Percentiles rank a stretch among this genome's conserved stretches.
Conservation (phyloP, 2,113 vertebrate genomes). For the Gavialis gangeticus region DNA sequence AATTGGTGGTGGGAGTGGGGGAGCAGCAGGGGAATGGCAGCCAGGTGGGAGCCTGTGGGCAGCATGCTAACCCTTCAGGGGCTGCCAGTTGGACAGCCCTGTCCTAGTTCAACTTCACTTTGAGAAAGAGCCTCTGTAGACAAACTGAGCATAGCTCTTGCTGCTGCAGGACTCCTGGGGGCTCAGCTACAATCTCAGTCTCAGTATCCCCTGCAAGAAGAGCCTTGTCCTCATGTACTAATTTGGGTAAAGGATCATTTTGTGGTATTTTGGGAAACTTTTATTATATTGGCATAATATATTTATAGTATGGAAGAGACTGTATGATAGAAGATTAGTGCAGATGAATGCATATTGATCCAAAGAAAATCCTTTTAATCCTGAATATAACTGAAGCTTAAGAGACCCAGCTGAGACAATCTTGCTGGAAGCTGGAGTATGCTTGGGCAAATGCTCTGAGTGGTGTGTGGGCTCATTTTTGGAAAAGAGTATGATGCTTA, state of each 20-base stretch:
- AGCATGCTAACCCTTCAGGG: too few relatives aligned
- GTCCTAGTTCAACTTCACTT: background rate
- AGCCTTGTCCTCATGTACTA: background rate
- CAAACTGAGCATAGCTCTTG: background rate
- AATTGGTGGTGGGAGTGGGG: too few relatives aligned
- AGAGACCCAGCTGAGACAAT: background rate
- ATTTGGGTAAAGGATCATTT: background rate
- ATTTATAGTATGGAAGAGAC: background rate
- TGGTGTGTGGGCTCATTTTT: background rate
- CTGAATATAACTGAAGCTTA: background rate
- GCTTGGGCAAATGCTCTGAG: background rate
- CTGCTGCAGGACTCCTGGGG: background rate
- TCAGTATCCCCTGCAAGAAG: background rate
- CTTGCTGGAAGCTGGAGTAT: background rate
- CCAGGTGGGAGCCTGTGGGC: too few relatives aligned
- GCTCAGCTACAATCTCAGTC: background rate
- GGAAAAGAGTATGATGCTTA: background rate
- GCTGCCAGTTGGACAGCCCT: background rate
- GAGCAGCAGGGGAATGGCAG: too few relatives aligned
- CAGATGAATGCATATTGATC: background rate
- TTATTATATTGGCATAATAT: background rate
- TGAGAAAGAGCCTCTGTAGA: background rate
- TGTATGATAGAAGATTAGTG: background rate
- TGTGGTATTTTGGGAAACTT: background rate
- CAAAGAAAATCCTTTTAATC: background rate